Evolutionary conservation across 2,888 invertebrate species (phyloP), one percentile per base, ranked within the genome.

Genomic region (Coenonympha arcania): DNA sequence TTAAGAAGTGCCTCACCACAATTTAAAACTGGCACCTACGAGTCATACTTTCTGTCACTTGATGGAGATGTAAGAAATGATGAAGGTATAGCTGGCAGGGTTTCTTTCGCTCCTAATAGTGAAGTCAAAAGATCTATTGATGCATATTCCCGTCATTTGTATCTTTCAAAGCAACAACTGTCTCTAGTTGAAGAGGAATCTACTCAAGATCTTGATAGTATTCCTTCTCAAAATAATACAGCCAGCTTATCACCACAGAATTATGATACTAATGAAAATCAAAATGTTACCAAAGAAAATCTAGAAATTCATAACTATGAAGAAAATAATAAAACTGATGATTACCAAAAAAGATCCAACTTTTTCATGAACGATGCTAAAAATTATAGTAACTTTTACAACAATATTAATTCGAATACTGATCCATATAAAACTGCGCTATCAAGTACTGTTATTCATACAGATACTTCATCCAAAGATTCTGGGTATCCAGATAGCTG

Each of bases 131-230:
- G 76, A 50, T 73, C 73, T 8, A 71, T 78, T 45, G 79, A 85
- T 30, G 73, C 69, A 4, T 82, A 79, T 52, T 71, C 73, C 3
- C 73, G 66, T 33, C 70, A 76, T 26, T 61, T 80, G 2, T 69
- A 68, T 9, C 55, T 73, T 19, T 79, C 76, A 2, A 83, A 79
- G 57, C 81, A 85, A 55, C 85, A 87, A 56, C 63, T 87, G 0
- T 87, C 87, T 2, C 64, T 87, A 52, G 87, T 87, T 2, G 87
- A 87, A 71, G 87, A 87, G 60, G 87, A 87, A 59, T 86, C 85
- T 0, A 77, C 76, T 2, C 87, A 87, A 65, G 87, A 87, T 52
- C 58, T 84, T 11, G 87, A 87, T 26, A 83, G 81, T 63, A 70
- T 75, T 1, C 78, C 78, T 13, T 83, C 83, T 4, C 81, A 83